These are phyloP conservation scores for Loxodonta africana DNA, from an alignment of 2,113 vertebrate genomes.

Conservation along the genomic window DNA sequence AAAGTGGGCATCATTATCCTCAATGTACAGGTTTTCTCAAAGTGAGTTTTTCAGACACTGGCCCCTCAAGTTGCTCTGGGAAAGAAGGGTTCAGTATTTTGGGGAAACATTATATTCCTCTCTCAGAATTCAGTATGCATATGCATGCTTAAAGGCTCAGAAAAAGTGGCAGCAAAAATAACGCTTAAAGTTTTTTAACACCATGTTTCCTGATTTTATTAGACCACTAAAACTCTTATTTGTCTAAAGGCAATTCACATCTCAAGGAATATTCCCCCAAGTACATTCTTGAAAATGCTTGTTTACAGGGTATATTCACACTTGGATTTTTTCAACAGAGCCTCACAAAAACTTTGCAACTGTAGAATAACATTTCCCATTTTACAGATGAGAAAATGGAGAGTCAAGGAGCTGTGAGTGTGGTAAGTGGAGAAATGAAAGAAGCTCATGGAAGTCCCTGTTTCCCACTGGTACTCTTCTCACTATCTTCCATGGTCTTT, in stretches of 20 bases:
- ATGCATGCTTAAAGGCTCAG: background rate
- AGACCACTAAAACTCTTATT: background rate
- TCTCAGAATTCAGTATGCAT: background rate
- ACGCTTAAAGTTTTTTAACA: background rate
- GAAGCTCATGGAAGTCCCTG: background rate
- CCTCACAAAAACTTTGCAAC: background rate
- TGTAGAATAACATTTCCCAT: background rate
- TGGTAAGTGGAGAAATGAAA: background rate
- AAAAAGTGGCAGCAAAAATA: background rate
- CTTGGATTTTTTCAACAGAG: background rate
- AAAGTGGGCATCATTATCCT: too few species aligned
- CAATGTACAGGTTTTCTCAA: background rate
- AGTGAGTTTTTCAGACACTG: background rate
- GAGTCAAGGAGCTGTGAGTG: background rate
- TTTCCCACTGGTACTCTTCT: background rate
- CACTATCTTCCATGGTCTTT: background rate
- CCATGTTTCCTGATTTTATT: background rate
- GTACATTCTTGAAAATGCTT: background rate
- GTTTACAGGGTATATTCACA: background rate
- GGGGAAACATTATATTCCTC: background rate
- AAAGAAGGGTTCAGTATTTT: background rate
- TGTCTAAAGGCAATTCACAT: background rate
- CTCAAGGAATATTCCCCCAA: background rate
- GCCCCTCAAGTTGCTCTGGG: background rate
- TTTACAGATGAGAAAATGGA: background rate